Base-by-base conservation (phyloP, 2,113 vertebrate species). In the Prolemur simus region DNA sequence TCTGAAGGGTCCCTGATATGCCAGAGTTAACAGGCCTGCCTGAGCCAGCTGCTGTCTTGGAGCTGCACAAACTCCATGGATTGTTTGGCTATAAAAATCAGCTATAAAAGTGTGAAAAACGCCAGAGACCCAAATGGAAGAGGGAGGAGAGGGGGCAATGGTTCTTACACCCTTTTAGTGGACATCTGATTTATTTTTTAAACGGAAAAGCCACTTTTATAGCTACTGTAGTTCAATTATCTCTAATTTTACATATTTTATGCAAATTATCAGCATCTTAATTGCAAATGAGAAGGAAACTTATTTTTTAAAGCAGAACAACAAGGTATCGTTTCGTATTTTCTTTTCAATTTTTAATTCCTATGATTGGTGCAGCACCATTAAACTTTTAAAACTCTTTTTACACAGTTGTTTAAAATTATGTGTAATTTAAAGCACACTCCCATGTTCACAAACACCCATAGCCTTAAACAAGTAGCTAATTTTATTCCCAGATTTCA, bases 221-320 rank as follows among this genome's bases (percentile, higher is more conserved):
- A 99, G 98, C 97, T 97, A 98, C 98, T 98, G 98, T 98, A 98
- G 98, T 98, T 99, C 98, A 98, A 98, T 99, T 99, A 99, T 98
- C 98, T 98, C 98, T 98, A 99, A 99, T 99, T 99, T 99, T 98
- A 99, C 95, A 99, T 98, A 98, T 98, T 98, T 98, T 98, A 99
- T 98, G 98, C 98, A 99, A 98, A 98, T 99, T 97, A 81, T 42
- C 73, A 82, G 56, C 82, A 99, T 98, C 98, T 98, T 98, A 99
- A 99, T 99, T 99, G 98, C 98, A 99, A 98, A 99, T 99, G 93
- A 98, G 98, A 96, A 91, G 71, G 96, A 97, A 98, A 98, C 98
- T 98, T 98, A 98, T 99, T 98, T 99, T 98, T 98, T 98, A 98
- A 98, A 98, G 97, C 98, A 97, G 98, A 98, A 97, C 98, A 98